Base-by-base conservation (phyloP, 2,113 vertebrate genomes). In the Herpailurus yagouaroundi region DNA sequence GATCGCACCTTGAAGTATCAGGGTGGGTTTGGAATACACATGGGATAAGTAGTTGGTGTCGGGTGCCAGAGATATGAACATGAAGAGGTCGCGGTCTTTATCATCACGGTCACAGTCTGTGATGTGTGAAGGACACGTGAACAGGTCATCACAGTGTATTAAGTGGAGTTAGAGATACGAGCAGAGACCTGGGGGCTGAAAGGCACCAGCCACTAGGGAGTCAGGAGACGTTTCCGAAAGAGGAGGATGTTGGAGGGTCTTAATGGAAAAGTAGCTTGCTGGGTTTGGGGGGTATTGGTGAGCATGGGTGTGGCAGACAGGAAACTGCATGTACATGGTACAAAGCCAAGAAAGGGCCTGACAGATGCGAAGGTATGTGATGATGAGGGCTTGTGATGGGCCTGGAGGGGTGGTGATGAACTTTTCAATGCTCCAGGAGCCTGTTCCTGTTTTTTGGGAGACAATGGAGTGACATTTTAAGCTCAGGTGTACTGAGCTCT, bases 401-500 rank as follows among this genome's bases (percentile, higher is more conserved):
- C 4, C 76, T 86, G 41, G 27, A 0, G 23, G 55, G 60, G 71
- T 25, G 38, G 68, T 29, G 36, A 36, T n/a, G 77, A 93, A 38
- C 71, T 81, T 94, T 90, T 79, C 15, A 84, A 23, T 18, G 27
- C 10, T 13, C 8, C 23, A 33, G 12, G n/a, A 57, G 52, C 31
- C 81, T 93, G 81, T 82, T 64, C 23, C 41, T 50, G 2, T 45
- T 1, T 63, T n/a, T 55, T 16, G 76, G n/a, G 64, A 83, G 52
- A 91, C 73, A 86, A 31, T 68, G 31, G 50, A 16, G 7, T 38
- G 74, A 11, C 13, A 3, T 80, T 80, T 77, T 45, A 13, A 86
- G n/a, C 50, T 94, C 81, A 92, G 80, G 68, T 90, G 36, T 81
- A 86, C 73, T 57, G 60, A 89, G 29, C 21, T 66, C 76, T 94